These are phyloP conservation scores for Apostichopus japonicus DNA, from an alignment of 35 echinoderm and acorn worm species.

Conservation along the genomic window DNA sequence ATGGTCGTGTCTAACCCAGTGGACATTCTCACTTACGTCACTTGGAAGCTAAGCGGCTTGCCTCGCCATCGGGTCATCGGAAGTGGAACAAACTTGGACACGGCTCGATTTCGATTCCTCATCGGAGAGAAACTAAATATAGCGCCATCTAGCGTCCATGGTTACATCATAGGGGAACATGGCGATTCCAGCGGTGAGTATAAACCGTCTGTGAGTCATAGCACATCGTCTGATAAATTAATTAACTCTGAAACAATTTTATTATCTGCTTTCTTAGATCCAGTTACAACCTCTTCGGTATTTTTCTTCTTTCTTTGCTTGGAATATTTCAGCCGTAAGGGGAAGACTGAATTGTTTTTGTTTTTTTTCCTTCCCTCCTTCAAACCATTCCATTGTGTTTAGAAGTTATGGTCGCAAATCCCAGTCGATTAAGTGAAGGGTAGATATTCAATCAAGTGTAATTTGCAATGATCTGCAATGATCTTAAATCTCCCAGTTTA, in stretches of 20 bases:
- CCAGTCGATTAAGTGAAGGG: too few species aligned
- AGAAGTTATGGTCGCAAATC: too few species aligned
- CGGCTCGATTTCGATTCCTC: slow-evolving; percentile 84
- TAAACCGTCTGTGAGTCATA: neutral
- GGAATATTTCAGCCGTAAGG: too few species aligned
- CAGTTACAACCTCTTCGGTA: neutral
- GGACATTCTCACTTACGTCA: slow-evolving; percentile 85
- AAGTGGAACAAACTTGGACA: slow-evolving; percentile 88
- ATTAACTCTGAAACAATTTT: too few species aligned
- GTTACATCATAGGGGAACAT: slow-evolving; percentile 93
- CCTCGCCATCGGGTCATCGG: slow-evolving; percentile 80
- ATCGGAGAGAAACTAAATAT: slow-evolving; percentile 87
- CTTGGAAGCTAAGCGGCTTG: slow-evolving; percentile 90
- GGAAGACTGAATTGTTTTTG: too few species aligned
- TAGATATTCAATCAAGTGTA: too few species aligned
- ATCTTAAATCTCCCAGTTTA: too few species aligned
- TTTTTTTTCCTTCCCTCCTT: too few species aligned
- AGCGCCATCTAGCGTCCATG: slow-evolving; percentile 87
- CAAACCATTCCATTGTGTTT: too few species aligned
- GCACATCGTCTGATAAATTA: neutral
- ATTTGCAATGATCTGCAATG: too few species aligned
- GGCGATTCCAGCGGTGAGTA: slow-evolving; percentile 85
- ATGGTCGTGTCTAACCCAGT: slow-evolving; percentile 93
- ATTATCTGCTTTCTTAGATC: neutral
- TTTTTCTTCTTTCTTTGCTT: neutral